Conservation (phyloP, 2,888 invertebrate species). For the Boloria euphrosyne region DNA sequence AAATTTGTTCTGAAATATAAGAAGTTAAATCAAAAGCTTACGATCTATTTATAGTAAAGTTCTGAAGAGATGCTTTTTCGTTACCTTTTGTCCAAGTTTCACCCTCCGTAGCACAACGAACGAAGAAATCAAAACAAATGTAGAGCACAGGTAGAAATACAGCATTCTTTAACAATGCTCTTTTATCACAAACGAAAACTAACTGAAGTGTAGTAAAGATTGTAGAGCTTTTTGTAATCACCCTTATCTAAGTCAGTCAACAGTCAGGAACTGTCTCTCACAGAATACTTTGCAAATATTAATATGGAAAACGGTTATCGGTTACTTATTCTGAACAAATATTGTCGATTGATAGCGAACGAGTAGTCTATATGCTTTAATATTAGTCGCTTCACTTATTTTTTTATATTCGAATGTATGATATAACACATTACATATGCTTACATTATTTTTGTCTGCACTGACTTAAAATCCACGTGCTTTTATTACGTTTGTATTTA, state of each 20-base stretch:
- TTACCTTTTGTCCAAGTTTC: conserved; percentile 54
- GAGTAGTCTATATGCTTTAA: too few species aligned
- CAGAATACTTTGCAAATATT: conserved; percentile 29
- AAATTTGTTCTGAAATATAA: conserved; percentile 11
- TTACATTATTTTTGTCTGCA: background rate
- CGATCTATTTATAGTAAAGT: background rate
- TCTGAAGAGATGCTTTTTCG: background rate
- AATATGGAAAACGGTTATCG: conserved; percentile 1
- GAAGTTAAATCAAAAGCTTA: background rate
- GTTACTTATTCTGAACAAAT: conserved; percentile 18
- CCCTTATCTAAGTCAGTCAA: conserved; percentile 28
- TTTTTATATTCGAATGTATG: too few species aligned
- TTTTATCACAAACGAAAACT: conserved; percentile 35
- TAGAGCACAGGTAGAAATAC: conserved; percentile 59
- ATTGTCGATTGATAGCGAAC: conserved; percentile 7
- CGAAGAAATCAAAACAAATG: conserved; percentile 56
- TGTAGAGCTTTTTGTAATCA: conserved; percentile 31
- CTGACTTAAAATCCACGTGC: background rate
- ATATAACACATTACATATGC: too few species aligned
- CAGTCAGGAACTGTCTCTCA: conserved; percentile 25
- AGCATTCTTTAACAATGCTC: conserved; percentile 54
- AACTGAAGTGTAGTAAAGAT: conserved; percentile 45
- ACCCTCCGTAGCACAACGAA: conserved; percentile 57
- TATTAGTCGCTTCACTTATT: too few species aligned
- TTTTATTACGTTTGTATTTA: background rate